Conservation (phyloP, 1,140 invertebrate genomes). For the Argopecten irradians region DNA sequence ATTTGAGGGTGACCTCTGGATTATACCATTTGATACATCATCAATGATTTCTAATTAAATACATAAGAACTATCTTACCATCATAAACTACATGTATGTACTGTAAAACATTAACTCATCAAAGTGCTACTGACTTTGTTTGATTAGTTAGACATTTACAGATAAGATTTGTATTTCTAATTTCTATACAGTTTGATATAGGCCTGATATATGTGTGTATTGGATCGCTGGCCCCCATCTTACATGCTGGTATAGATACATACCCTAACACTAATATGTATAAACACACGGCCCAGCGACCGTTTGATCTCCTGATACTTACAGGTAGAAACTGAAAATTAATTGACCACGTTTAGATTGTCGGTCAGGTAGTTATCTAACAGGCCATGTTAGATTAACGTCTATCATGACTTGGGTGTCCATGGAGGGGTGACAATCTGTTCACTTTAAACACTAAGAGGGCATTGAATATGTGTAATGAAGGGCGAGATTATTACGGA, state of each 20-base stretch:
- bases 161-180: not conserved
- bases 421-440: not conserved
- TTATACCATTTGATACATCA: no score
- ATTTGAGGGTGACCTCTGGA: no score
- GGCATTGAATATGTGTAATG: not conserved
- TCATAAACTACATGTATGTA: no score
- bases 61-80: no score
- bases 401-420: not conserved
- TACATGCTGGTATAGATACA: not conserved
- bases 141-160: not conserved
- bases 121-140: not conserved
- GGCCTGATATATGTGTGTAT: not conserved
- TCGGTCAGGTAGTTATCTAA: slow-evolving; percentile 2
- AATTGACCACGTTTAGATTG: slow-evolving; percentile 17
- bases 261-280: not conserved
- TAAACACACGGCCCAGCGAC: not conserved
- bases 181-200: not conserved
- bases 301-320: not conserved
- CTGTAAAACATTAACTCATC: no score
- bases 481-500: not conserved
- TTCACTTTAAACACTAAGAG: not conserved
- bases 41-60: no score
- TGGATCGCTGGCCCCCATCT: not conserved
- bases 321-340: slow-evolving; percentile 9
- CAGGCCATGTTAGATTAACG: not conserved